Base-by-base conservation (phyloP, 2,888 invertebrate genomes). In the Pseudococcus longispinus region DNA sequence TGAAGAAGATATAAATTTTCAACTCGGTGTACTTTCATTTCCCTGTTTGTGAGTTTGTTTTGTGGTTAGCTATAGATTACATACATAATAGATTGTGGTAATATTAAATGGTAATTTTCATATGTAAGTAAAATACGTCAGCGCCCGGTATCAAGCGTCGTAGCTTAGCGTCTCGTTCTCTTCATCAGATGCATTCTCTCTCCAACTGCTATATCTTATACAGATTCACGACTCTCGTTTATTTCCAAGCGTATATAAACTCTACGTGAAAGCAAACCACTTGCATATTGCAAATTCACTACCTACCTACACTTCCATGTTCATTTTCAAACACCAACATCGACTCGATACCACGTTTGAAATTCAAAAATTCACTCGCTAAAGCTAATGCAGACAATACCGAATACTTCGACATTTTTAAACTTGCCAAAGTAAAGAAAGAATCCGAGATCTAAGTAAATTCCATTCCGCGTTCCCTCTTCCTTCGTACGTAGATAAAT, bases 1-100 rank as follows among this genome's bases (percentile, higher is more conserved):
- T 83, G 83, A 83, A 42, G 83, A 46, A 44, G 83, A 83, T 83
- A 83, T 83, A 83, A 83, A 83, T 83, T 83, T 83, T 83, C 70
- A 70, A 70, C 70, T 70, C 15, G 29, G 70, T 37, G 37, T 70
- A 70, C 70, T 70, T 70, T 70, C 70, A 70, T 70, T 70, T 70
- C 70, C 29, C 70, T 70, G 70, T 70, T 70, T 70, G 70, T 70
- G 70, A 70, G 70, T 70, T 70, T 70, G 70, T 70, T 70, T 70
- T 70, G 70, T 70, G 70, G 70, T 70, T 70, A 70, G 70, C 70
- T 29, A 70, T 70, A 70, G 70, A 70, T 70, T 70, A 70, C 70
- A 70, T 70, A 70, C 70, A 70, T 70, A 70, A 70, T 70, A 70
- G 70, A 70, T 70, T 70, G 70, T 29, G 70, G 70, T 70, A 70